These are phyloP conservation scores for Augochlorella aurata DNA, from an alignment of 2,888 invertebrate genomes.

Conservation along the genomic window DNA sequence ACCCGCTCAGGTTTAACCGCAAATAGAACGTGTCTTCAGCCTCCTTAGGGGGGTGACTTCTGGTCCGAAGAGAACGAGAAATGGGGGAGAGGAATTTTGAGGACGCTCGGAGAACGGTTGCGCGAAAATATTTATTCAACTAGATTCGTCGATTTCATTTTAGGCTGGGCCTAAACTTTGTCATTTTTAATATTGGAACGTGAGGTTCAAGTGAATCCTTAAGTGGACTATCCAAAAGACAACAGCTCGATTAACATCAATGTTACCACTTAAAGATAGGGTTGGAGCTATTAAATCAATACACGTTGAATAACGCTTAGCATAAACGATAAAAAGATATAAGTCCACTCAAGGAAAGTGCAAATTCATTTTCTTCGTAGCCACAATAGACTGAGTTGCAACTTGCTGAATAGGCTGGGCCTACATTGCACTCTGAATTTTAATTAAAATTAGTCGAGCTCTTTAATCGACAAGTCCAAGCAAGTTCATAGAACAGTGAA, in stretches of 20 bases:
- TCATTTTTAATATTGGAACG: not conserved
- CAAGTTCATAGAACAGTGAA: too few relatives aligned
- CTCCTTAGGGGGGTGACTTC: conserved; percentile 28
- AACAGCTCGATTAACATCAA: not conserved
- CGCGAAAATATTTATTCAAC: not conserved
- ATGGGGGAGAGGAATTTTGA: conserved; percentile 19
- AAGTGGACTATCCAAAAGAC: not conserved
- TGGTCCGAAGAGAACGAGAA: conserved; percentile 36
- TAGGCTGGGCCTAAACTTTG: conserved; percentile 1
- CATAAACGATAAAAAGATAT: too few relatives aligned
- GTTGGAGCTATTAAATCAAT: too few relatives aligned
- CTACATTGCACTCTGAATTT: conserved; percentile 11
- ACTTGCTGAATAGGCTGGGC: not conserved
- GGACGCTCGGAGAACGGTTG: not conserved
- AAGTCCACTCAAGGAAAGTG: too few relatives aligned
- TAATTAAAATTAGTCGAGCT: not conserved
- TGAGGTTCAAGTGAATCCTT: not conserved
- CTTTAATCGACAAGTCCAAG: not conserved
- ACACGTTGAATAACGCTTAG: too few relatives aligned
- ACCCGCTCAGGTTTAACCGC: conserved; percentile 86
- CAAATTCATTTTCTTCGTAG: not conserved
- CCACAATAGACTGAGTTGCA: not conserved
- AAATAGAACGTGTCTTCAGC: conserved; percentile 35
- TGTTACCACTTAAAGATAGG: too few relatives aligned
- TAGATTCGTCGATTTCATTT: not conserved